Evolutionary conservation across 1,140 invertebrate genomes (phyloP).

Genomic region (Micrasema longulum): DNA sequence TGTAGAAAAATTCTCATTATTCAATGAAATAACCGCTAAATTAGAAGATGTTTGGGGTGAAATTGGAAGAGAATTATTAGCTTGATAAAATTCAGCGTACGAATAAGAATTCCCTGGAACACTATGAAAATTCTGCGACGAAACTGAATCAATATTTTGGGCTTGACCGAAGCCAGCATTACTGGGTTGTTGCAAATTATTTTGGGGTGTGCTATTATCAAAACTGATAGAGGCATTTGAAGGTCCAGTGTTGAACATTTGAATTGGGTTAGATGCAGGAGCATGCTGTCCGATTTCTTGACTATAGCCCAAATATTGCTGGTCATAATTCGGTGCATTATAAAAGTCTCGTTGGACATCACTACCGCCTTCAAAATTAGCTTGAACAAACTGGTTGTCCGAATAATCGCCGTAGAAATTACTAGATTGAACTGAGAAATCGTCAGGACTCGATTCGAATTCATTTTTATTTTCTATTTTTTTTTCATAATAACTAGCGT

Average conservation of each 20-base stretch:
- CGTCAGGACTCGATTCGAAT: no score
- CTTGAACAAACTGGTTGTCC: background rate
- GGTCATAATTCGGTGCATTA: conserved; percentile 5
- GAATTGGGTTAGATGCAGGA: background rate
- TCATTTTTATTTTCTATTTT: conserved; percentile 55
- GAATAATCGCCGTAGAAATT: background rate
- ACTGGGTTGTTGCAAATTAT: no score
- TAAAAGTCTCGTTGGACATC: background rate
- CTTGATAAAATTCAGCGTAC: background rate
- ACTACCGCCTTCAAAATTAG: background rate
- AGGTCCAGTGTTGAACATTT: background rate
- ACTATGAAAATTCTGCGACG: no score
- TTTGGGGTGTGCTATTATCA: background rate
- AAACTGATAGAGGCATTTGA: background rate
- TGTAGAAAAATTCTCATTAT: no score
- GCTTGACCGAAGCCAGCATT: no score
- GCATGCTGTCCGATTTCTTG: background rate
- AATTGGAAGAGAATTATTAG: background rate
- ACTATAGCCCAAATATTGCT: background rate
- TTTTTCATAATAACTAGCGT: conserved; percentile 57
- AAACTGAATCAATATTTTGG: background rate
- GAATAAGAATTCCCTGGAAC: no score
- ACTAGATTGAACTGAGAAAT: background rate
- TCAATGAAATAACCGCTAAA: no score
- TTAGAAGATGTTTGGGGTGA: background rate